phyloP scores from a whole-genome alignment of 2,888 invertebrate species.

The Rhimphoctona megacephalus region DNA sequence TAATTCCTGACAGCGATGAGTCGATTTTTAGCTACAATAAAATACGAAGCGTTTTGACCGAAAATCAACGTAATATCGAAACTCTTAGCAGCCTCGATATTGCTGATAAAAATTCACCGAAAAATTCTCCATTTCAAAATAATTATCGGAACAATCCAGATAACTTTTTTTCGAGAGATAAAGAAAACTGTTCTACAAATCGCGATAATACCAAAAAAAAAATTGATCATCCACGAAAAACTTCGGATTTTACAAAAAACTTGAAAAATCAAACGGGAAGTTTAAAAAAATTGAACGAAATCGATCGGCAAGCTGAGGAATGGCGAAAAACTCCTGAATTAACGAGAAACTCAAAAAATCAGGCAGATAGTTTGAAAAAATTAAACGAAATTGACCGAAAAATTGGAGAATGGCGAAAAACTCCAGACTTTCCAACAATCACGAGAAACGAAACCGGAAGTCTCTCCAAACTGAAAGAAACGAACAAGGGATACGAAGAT shows the following conservation, averaged over 20 bases:
- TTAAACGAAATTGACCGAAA: not conserved
- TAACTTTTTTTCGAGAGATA: not conserved
- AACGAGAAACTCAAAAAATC: not conserved
- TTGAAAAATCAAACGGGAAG: not conserved
- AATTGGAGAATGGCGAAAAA: slow-evolving; percentile 7
- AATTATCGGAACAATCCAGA: not conserved
- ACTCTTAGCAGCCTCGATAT: not conserved
- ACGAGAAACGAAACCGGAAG: not conserved
- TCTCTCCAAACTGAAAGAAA: not conserved
- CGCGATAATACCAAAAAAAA: not conserved
- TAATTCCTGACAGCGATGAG: slow-evolving; percentile 25
- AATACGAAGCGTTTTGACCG: slow-evolving; percentile 39
- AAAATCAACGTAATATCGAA: slow-evolving; percentile 43
- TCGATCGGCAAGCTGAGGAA: not conserved
- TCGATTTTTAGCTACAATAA: slow-evolving; percentile 29
- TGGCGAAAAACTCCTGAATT: slow-evolving; percentile 26
- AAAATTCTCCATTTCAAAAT: not conserved
- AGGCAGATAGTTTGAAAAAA: not conserved
- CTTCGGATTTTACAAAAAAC: not conserved
- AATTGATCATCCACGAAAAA: not conserved
- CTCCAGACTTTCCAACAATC: not conserved
- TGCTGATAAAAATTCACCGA: not conserved
- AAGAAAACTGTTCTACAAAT: not conserved
- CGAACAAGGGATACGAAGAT: not conserved
- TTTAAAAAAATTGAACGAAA: not conserved